These are phyloP conservation scores for Palythoa heliodiscus DNA, from an alignment of 92 coral and sea anemone genomes.

Conservation along the genomic window DNA sequence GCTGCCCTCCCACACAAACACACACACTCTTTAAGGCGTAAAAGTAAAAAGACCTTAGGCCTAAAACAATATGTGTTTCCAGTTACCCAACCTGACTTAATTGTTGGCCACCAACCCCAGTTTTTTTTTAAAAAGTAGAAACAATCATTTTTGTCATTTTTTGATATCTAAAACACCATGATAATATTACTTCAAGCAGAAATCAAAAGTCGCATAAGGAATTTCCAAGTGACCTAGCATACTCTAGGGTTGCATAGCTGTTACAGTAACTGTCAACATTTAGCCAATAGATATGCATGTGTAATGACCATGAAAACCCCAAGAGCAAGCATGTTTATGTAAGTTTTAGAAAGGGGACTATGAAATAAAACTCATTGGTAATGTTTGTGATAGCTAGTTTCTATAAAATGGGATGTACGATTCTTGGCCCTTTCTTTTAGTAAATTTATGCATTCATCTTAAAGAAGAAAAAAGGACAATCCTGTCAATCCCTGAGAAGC, in stretches of 20 bases:
- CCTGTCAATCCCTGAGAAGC: background rate
- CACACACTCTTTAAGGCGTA: background rate
- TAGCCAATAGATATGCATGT: no score
- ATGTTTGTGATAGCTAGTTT: background rate
- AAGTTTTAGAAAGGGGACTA: background rate
- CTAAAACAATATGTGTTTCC: background rate
- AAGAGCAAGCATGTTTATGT: background rate
- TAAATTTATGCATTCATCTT: background rate
- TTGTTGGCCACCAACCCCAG: background rate
- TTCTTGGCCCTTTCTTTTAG: constrained; percentile 13
- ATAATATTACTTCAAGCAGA: background rate
- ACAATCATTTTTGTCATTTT: background rate
- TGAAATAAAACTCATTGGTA: background rate
- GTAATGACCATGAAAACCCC: background rate
- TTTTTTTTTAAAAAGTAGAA: background rate
- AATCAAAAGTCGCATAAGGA: background rate
- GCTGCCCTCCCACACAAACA: no score
- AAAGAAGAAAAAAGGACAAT: constrained; percentile 11
- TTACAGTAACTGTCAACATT: no score
- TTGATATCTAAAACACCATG: no score
- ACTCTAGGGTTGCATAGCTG: no score
- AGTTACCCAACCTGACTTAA: background rate
- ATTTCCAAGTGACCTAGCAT: background rate
- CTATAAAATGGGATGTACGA: constrained; percentile 11
- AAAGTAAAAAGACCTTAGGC: background rate